phyloP scores from a whole-genome alignment of 2,797 vertebrate genomes.

The Enteromius paludinosus region DNA sequence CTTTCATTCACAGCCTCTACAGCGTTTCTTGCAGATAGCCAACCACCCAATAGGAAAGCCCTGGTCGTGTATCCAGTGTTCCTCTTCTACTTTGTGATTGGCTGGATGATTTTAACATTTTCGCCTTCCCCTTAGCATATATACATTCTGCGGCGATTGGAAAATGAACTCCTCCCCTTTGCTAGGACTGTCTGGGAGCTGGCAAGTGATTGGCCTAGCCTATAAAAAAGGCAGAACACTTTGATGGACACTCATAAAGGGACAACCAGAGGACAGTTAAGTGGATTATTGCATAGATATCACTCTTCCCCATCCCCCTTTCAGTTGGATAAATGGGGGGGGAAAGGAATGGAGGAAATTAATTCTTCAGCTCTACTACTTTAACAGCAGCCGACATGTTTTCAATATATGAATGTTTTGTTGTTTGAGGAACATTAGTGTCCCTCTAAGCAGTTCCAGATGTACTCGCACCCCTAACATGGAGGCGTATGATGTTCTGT shows the following conservation, averaged over 20 bases:
- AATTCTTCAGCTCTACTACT: slow-evolving; percentile 27
- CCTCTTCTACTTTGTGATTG: slow-evolving; percentile 97
- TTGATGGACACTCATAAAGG: slow-evolving; percentile 15
- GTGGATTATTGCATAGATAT: slow-evolving; percentile 6
- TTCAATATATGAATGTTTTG: slow-evolving; percentile 7
- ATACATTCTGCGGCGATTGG: background rate
- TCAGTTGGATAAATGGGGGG: background rate
- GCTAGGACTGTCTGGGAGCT: slow-evolving; percentile 13
- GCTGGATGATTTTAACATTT: slow-evolving; percentile 97
- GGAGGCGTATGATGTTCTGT: background rate
- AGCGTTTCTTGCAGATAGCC: slow-evolving; percentile 92
- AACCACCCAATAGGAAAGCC: slow-evolving; percentile 91
- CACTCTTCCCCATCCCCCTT: slow-evolving; percentile 8
- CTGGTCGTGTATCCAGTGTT: slow-evolving; percentile 96
- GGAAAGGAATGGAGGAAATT: slow-evolving; percentile 1
- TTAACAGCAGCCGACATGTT: slow-evolving; percentile 2
- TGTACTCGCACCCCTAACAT: background rate
- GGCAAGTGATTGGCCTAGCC: slow-evolving; percentile 19
- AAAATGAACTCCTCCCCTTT: slow-evolving; percentile 17
- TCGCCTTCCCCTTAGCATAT: slow-evolving; percentile 71
- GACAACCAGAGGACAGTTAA: slow-evolving; percentile 18
- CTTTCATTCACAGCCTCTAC: slow-evolving; percentile 84
- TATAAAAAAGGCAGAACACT: background rate
- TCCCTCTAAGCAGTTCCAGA: background rate
- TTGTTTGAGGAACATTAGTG: background rate